Base-by-base conservation (phyloP, 53 echinoderm and acorn worm species). In the Arbacia lixula region DNA sequence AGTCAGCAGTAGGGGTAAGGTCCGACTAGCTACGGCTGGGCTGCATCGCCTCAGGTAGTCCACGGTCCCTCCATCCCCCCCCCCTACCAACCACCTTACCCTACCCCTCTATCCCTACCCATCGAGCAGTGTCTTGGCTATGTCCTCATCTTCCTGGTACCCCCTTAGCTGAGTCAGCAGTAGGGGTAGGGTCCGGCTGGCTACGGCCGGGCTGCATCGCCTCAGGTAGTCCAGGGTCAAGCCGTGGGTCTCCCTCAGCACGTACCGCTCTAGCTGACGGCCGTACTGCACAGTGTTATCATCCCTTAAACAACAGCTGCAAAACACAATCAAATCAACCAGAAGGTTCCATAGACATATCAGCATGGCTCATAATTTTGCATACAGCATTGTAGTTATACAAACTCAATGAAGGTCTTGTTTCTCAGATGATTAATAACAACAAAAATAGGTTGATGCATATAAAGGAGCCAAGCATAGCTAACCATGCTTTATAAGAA, bases 181-280 rank as follows among this genome's bases (percentile, higher is more conserved):
- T 19, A 88, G 67, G 28, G 92, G 94, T 36, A 97, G 72, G 50
- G 88, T 43, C 43, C 60, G 54, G 54, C 72, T 85, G 0, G 84
- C 90, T 20, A 49, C 38, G 6, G 61, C 51, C 12, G 92, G 68
- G 20, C 69, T 50, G 36, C 94, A 89, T 56, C 83, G 85, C 49
- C 80, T 90, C 24, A 97, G 54, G 83, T 87, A 97, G 26, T 87
- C 63, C 17, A 92, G 94, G 3, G 94, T 72, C 27, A 91, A 78
- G 31, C 85, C 66, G 67, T 97, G 86, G 36, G 83, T 80, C 82
- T 97, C 97, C 24, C 85, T 67, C 37, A 97, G 64, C 71, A 93
- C 49, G 35, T 87, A 86, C 17, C 90, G 89, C 85, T 97, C 92
- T 36, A 94, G 67, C 46, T 93, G 94, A 21, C 63, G 65, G 31